Evolutionary conservation across 2,888 invertebrate genomes (phyloP).

Genomic region (Sminthurinus aureus): DNA sequence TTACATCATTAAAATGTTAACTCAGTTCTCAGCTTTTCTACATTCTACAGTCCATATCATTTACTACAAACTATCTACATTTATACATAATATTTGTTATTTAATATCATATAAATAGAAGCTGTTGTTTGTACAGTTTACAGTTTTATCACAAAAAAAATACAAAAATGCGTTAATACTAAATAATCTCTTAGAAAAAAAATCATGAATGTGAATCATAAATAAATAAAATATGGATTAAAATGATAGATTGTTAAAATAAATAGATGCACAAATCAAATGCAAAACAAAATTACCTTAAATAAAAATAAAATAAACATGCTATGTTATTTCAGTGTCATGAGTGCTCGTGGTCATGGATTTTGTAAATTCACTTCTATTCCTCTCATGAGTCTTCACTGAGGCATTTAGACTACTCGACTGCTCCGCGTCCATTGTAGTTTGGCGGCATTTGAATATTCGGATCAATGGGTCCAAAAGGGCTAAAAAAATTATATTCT

Average conservation of each 20-base stretch:
- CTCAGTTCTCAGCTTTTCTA: too few relatives aligned
- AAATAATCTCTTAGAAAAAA: neutral
- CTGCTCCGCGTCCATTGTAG: conserved; percentile 13
- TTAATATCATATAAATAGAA: too few relatives aligned
- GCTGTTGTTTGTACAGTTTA: neutral
- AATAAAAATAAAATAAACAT: neutral
- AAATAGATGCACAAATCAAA: neutral
- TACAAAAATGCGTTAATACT: neutral
- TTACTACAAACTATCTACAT: too few relatives aligned
- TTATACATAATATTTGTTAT: too few relatives aligned
- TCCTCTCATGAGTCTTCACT: neutral
- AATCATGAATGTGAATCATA: too few relatives aligned
- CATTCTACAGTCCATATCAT: too few relatives aligned
- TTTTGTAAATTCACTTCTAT: neutral
- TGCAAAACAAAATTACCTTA: neutral
- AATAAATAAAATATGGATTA: too few relatives aligned
- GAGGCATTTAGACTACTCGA: conserved; percentile 8
- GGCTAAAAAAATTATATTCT: too few relatives aligned
- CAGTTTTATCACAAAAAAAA: neutral
- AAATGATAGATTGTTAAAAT: too few relatives aligned
- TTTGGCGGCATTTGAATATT: conserved; percentile 15
- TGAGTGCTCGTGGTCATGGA: neutral
- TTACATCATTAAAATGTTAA: too few relatives aligned
- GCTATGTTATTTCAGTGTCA: neutral
- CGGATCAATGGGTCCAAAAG: conserved; percentile 7